Percentiles rank a stretch among this genome's conserved stretches.
phyloP scores from a whole-genome alignment of 2,113 vertebrate genomes.

The Ursus arctos region DNA sequence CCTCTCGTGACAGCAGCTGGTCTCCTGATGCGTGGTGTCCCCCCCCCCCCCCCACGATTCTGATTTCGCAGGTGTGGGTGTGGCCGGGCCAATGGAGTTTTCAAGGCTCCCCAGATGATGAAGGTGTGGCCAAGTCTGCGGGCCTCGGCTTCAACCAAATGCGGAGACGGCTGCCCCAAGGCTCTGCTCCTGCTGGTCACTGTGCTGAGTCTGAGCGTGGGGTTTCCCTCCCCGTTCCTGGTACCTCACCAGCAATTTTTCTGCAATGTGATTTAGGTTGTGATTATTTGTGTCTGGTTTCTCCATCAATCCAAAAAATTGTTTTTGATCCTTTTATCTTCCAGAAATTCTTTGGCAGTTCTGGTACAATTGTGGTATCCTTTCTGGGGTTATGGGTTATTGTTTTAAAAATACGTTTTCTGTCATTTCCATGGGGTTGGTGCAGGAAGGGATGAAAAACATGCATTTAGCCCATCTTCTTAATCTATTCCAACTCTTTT shows the following conservation, averaged over 20 bases:
- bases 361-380: background rate
- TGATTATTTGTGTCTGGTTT: background rate
- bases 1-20: too few relatives aligned
- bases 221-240: background rate
- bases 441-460: background rate
- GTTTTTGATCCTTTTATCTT: background rate
- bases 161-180: background rate
- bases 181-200: background rate
- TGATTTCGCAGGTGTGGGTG: background rate
- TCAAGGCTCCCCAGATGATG: background rate
- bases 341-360: background rate
- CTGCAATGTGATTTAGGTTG: background rate
- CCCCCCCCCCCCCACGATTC: background rate
- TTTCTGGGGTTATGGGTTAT: background rate
- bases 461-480: background rate
- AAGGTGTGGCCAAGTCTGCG: fast-evolving
- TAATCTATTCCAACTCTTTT: background rate
- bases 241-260: too few relatives aligned
- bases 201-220: background rate
- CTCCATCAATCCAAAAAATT: background rate
- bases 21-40: too few relatives aligned
- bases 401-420: background rate
- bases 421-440: background rate
- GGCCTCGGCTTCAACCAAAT: background rate
- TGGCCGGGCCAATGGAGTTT: background rate